These are phyloP conservation scores for Drosophila parabipectinata DNA, from an alignment of 1,140 invertebrate species.

Conservation along the genomic window DNA sequence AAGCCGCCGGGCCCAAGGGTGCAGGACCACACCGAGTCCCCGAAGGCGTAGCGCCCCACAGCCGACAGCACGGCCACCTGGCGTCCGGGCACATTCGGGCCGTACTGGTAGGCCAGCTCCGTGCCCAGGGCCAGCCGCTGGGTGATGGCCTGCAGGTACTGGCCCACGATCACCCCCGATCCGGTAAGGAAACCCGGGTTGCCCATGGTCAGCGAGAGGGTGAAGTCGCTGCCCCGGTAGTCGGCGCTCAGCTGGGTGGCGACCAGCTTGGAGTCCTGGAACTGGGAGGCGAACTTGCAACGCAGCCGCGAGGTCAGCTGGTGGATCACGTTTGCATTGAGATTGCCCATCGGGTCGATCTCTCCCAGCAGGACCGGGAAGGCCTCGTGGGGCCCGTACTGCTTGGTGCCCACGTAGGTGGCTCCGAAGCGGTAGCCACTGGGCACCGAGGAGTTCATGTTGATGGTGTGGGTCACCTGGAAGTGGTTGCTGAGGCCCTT, in stretches of 20 bases:
- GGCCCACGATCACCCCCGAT: constrained; percentile 93
- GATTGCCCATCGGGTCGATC: constrained; percentile 96
- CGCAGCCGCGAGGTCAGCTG: constrained; percentile 91
- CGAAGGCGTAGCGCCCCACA: constrained; percentile 89
- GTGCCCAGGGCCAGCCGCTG: constrained; percentile 92
- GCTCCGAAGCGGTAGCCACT: constrained; percentile 98
- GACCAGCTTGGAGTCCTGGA: constrained; percentile 94
- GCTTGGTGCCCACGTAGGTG: constrained; percentile 97
- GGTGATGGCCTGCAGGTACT: constrained; percentile 94
- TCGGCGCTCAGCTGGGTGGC: constrained; percentile 94
- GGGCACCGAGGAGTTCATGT: constrained; percentile 92
- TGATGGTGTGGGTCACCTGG: constrained; percentile 97
- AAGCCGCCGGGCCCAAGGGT: constrained; percentile 91
- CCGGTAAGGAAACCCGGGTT: constrained; percentile 95
- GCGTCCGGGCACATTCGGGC: constrained; percentile 92
- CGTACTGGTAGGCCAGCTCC: constrained; percentile 96
- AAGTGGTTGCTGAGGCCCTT: constrained; percentile 99
- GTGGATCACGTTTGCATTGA: constrained; percentile 98
- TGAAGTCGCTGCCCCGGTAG: constrained; percentile 94
- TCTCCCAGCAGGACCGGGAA: constrained; percentile 98
- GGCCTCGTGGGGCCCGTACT: constrained; percentile 91
- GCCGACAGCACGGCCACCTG: constrained; percentile 93
- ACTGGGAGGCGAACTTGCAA: constrained; percentile 94
- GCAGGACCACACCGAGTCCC: constrained; percentile 86
- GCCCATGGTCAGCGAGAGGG: constrained; percentile 93